Base-by-base conservation (phyloP, 2,888 invertebrate species). In the Nomada goodeniana region DNA sequence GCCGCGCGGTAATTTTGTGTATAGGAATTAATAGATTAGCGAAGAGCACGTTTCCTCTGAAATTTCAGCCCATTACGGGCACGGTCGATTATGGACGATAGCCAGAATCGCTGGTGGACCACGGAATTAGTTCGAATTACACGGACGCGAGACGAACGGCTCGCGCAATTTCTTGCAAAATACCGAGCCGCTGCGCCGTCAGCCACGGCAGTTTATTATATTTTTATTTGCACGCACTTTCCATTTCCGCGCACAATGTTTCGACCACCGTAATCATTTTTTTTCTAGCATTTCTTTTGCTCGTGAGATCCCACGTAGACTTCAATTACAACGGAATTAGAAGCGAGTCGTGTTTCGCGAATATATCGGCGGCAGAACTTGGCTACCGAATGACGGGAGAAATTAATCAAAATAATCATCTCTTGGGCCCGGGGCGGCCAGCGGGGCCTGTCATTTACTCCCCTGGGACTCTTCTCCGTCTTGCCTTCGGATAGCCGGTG, bases 1-100 rank as follows among this genome's bases (percentile, higher is more conserved):
- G 92, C 90, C 90, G 89, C 88, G 86, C 78, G 69, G 89, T 88
- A 89, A 90, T 90, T 90, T 90, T 86, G 88, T 77, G 86, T 87
- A 89, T 89, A 91, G 88, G 91, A 92, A 92, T 92, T 92, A 92
- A 92, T 92, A 92, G 92, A 92, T 92, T 92, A 92, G 92, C 91
- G 91, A 90, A 91, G 89, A 88, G 91, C 92, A 92, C 92, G 92
- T 92, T 91, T 92, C 89, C 90, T 91, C 92, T 92, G 92, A 92
- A 47, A 92, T 92, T 92, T 83, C 91, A 91, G 90, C 91, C 91
- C 89, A 92, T 92, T 92, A 92, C 89, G 86, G 82, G 74, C 84
- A 89, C 82, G 88, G 85, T 87, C 92, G 91, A 92, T 92, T 92
- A 92, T 87, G 84, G 85, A 65, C 87, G 91, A 91, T 92, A 89